Evolutionary conservation across 2,888 invertebrate genomes (phyloP), one percentile per base, ranked within the genome.

Genomic region (Carterocephalus palaemon): DNA sequence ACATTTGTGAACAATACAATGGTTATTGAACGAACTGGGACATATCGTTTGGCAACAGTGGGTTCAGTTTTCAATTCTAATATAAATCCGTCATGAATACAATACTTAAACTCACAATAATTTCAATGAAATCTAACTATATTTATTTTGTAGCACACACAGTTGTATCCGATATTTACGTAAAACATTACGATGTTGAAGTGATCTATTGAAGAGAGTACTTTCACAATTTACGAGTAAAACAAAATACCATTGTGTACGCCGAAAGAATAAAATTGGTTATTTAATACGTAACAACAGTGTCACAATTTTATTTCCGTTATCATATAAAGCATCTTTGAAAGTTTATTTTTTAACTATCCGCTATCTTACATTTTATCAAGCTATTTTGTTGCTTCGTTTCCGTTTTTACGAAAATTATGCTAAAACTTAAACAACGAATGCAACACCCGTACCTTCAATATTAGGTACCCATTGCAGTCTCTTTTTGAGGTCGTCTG

Each of bases 211-310:
- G 22, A 40, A 23, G 26, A 37, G n/a, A 22, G 13, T 13, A 40
- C 40, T 40, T 40, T 40, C 40, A 40, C 31, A 33, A 33, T 26
- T 33, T 24, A 13, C 32, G 26, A 26, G 12, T 7, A 33, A n/a
- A n/a, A 41, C 19, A 33, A 19, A 32, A 41, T 41, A 10, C 17
- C 19, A 33, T 41, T 41, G 41, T 41, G 17, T 41, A 24, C 19
- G 22, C 24, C 12, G 12, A 40, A 32, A 23, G 23, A 40, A 40
- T 26, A 26, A 26, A 26, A 26, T 40, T 13, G 22, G n/a, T 23
- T 40, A 5, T 12, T 6, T 24, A 15, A 16, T 41, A 41, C 33
- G 33, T 41, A 41, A 41, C 22, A n/a, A 8, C 19, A 17, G 31
- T 31, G 22, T 26, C 12, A 24, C 24, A 41, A 32, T 32, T n/a